Conservation (phyloP, 2,797 vertebrate species). For the Lindbergichthys nudifrons region DNA sequence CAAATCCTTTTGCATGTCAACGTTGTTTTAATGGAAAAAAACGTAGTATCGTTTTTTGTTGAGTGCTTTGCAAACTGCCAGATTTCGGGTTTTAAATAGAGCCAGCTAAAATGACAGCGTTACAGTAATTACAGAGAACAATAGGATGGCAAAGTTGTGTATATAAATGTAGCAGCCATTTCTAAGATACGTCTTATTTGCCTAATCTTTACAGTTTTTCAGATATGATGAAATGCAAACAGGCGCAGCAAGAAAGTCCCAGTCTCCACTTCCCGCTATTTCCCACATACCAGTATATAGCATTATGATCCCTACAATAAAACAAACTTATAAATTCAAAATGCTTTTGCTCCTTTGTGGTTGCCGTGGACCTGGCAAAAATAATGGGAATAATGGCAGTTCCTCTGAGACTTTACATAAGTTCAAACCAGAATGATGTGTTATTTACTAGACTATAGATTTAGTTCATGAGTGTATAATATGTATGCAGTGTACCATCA, state of each 20-base stretch:
- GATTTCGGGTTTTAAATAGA: background rate
- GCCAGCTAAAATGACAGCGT: background rate
- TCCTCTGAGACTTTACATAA: background rate
- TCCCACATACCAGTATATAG: background rate
- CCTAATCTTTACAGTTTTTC: too few relatives aligned
- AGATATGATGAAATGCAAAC: background rate
- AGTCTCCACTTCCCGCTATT: background rate
- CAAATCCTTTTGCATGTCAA: background rate
- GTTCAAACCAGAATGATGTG: conserved; percentile 7
- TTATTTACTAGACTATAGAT: background rate
- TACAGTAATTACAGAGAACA: background rate
- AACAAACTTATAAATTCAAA: background rate
- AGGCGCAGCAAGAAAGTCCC: background rate
- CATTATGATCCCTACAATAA: background rate
- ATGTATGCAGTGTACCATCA: conserved; percentile 4
- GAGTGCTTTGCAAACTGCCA: too few relatives aligned
- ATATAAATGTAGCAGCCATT: background rate
- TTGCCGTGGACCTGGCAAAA: background rate
- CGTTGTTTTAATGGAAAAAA: background rate
- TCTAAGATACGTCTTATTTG: background rate
- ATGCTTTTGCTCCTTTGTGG: background rate
- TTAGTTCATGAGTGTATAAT: background rate
- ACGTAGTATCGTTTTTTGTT: background rate
- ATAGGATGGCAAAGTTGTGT: background rate
- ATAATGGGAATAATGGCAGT: background rate